phyloP scores from a whole-genome alignment of 37 sponge, comb jelly and placozoan species.

The Hormiphora californensis region DNA sequence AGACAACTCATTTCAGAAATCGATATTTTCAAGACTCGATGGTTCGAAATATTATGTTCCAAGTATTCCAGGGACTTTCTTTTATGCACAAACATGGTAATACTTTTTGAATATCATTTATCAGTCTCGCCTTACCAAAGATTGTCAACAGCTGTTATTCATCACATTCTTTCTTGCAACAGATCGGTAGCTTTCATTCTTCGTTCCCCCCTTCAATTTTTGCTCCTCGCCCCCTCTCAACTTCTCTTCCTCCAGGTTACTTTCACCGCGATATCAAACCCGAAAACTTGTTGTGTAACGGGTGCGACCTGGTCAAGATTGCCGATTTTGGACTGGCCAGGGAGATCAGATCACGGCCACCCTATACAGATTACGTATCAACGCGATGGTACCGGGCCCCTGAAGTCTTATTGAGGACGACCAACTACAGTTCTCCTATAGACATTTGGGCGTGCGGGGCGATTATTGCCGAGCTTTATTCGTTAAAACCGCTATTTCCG shows the following conservation, averaged over 20 bases:
- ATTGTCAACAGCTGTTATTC: no score
- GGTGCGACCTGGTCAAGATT: conserved; percentile 88
- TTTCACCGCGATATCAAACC: conserved; percentile 98
- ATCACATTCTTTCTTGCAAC: neutral
- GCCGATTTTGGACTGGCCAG: conserved; percentile 97
- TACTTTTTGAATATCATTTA: no score
- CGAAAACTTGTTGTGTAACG: conserved; percentile 92
- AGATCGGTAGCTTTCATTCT: neutral
- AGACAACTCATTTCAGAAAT: conserved; percentile 63
- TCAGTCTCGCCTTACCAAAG: no score
- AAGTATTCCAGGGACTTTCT: conserved; percentile 81
- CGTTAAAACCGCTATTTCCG: conserved; percentile 89
- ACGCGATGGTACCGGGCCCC: conserved; percentile 98
- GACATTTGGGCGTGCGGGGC: conserved; percentile 95
- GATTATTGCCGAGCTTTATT: conserved; percentile 90
- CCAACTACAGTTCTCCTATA: conserved; percentile 87
- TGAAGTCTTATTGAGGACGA: conserved; percentile 83
- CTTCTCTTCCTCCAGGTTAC: conserved; percentile 62
- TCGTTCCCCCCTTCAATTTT: no score
- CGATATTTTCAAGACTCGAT: conserved; percentile 76
- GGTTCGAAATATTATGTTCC: conserved; percentile 83
- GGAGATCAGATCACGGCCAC: conserved; percentile 90
- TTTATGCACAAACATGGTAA: conserved; percentile 93
- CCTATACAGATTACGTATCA: conserved; percentile 95
- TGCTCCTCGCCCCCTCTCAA: neutral